Percentiles rank a stretch among this genome's conserved stretches.
Evolutionary conservation across 2,113 vertebrate species (phyloP).

Genomic region (Callocephalon fimbriatum): DNA sequence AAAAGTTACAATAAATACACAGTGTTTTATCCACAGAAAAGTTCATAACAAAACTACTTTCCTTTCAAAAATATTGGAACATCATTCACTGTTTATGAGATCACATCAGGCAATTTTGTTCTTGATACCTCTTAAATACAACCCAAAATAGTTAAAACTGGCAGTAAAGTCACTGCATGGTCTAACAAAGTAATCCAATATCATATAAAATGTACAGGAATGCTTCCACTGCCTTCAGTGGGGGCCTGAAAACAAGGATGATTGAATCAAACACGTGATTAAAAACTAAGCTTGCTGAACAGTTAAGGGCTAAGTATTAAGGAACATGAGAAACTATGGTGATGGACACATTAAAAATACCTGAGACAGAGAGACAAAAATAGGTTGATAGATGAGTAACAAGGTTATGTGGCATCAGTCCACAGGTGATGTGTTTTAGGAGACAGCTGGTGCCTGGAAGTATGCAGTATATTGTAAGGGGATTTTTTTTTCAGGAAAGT

Average conservation of each 20-base stretch:
- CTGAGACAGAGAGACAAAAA: neutral
- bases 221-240: neutral
- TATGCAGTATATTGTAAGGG: neutral
- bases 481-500: neutral
- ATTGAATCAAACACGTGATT: neutral
- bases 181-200: neutral
- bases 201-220: neutral
- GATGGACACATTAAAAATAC: conserved; percentile 7
- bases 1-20: neutral
- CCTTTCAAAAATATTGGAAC: neutral
- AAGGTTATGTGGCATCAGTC: neutral
- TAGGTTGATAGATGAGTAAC: neutral
- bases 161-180: neutral
- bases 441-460: conserved; percentile 25
- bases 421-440: conserved; percentile 14
- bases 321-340: neutral
- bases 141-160: neutral
- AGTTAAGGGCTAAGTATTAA: neutral
- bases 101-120: neutral
- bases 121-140: neutral
- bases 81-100: neutral
- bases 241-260: neutral
- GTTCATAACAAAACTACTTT: neutral
- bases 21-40: neutral
- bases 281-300: neutral